Conservation (phyloP, 35 echinoderm and acorn worm species). For the Strongylocentrotus purpuratus region DNA sequence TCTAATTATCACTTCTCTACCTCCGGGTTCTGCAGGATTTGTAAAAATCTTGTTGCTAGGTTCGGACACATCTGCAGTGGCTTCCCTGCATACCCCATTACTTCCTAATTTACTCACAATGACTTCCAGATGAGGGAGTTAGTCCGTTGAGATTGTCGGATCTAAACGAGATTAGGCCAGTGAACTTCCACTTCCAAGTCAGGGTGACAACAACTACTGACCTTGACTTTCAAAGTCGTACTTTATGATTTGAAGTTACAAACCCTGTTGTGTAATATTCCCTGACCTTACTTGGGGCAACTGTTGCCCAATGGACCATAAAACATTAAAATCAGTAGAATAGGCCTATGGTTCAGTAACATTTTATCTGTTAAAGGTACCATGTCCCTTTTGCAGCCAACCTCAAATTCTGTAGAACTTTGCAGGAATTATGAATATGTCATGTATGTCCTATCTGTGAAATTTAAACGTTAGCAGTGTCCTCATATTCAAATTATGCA, state of each 20-base stretch:
- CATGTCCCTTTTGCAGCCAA: too few species aligned
- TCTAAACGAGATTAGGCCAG: neutral
- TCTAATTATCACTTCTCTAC: conserved; percentile 9
- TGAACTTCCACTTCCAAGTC: neutral
- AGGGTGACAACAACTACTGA: neutral
- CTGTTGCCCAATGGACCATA: too few species aligned
- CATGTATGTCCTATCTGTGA: too few species aligned
- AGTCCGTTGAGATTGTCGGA: neutral
- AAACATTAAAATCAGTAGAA: too few species aligned
- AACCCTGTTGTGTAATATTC: neutral
- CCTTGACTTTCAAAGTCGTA: neutral
- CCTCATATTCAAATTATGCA: too few species aligned
- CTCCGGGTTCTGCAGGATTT: neutral
- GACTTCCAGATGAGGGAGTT: neutral
- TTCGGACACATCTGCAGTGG: neutral
- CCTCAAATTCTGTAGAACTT: too few species aligned
- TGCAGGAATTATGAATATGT: too few species aligned
- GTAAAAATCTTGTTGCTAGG: neutral
- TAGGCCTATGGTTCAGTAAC: too few species aligned
- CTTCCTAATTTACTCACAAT: conserved; percentile 12
- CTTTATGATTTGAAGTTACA: neutral
- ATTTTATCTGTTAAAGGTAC: too few species aligned
- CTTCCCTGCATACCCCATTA: conserved; percentile 5
- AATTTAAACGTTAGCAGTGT: too few species aligned
- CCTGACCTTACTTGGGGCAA: too few species aligned